Percentiles rank a stretch among this genome's conserved stretches.
Evolutionary conservation across 2,797 vertebrate genomes (phyloP).

Genomic region (Muscicapa striata): DNA sequence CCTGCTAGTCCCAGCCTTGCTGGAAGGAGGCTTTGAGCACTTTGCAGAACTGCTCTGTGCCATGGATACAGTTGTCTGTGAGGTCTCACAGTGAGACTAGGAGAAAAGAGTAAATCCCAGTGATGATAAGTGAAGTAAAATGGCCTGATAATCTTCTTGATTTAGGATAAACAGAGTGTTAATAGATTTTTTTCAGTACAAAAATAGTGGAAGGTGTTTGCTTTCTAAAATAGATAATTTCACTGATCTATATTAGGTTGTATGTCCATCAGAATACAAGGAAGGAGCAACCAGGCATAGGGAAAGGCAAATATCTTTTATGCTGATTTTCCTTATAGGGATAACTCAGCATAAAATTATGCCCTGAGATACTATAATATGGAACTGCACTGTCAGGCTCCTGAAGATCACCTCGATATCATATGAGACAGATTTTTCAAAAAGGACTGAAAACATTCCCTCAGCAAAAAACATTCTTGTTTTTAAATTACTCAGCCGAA

Average conservation of each 20-base stretch:
- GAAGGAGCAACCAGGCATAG: neutral
- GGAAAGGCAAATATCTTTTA: neutral
- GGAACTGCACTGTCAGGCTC: neutral
- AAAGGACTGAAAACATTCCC: neutral
- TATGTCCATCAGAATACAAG: neutral
- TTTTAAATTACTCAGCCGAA: neutral
- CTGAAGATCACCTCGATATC: neutral
- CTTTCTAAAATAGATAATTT: neutral
- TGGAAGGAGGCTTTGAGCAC: neutral
- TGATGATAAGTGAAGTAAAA: neutral
- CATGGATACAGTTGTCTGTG: fast-evolving
- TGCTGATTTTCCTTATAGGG: neutral
- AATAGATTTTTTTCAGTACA: neutral
- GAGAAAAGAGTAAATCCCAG: neutral
- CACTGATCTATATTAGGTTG: neutral
- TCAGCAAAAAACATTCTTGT: neutral
- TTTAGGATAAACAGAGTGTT: neutral
- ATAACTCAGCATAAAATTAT: neutral
- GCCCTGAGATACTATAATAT: neutral
- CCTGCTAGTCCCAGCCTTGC: neutral
- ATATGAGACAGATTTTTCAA: neutral
- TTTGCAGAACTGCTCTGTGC: neutral
- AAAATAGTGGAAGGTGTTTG: neutral
- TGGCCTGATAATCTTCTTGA: neutral
- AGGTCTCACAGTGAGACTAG: neutral